Conservation (phyloP, 2,797 vertebrate species). For the Chiroxiphia lanceolata region DNA sequence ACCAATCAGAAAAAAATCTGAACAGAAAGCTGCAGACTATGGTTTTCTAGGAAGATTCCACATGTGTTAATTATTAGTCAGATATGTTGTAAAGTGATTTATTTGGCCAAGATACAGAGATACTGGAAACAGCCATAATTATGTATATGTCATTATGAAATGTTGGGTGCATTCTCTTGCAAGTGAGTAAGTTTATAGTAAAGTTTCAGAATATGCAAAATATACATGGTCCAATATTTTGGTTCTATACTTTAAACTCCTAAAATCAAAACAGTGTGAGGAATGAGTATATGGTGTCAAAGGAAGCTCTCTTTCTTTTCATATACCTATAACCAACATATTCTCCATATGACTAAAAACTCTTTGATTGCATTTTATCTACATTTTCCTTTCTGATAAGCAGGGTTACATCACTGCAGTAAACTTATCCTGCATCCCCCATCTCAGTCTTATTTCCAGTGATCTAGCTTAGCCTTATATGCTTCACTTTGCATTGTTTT, state of each 20-base stretch:
- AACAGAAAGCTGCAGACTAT: slow-evolving; percentile 32
- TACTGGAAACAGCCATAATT: background rate
- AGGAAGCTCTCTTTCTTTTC: background rate
- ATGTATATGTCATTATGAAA: background rate
- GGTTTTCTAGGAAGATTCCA: slow-evolving; percentile 37
- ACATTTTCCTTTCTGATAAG: background rate
- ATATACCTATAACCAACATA: background rate
- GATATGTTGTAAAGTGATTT: slow-evolving; percentile 55
- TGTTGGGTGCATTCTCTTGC: rapidly evolving
- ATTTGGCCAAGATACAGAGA: slow-evolving; percentile 56
- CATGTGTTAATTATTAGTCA: slow-evolving; percentile 76
- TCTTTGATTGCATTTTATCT: background rate
- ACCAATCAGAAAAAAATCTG: background rate
- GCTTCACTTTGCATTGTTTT: background rate
- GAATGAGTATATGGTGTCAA: background rate
- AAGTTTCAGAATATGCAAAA: background rate
- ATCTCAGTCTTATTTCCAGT: background rate
- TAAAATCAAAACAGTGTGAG: background rate
- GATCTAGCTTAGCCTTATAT: background rate
- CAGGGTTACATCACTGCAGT: background rate
- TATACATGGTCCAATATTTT: background rate
- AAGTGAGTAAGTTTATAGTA: background rate
- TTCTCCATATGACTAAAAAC: background rate
- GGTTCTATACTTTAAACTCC: background rate
- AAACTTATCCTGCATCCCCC: background rate